Percentiles rank a stretch among this genome's conserved stretches.
Conservation (phyloP, 2,888 invertebrate genomes). For the Acanthosoma haemorrhoidale region DNA sequence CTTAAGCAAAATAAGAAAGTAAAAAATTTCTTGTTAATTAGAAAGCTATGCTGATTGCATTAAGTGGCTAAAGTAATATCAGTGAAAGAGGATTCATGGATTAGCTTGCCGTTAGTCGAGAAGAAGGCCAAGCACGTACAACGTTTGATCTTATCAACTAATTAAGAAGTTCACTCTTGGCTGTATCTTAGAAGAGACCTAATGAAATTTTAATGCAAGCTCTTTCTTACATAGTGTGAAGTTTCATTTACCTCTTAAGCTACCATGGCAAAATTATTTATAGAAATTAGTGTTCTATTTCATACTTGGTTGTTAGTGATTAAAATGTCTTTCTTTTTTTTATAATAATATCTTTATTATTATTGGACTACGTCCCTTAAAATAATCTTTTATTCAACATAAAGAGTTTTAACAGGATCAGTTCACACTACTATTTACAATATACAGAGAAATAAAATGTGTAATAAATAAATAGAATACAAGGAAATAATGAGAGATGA, state of each 20-base stretch:
- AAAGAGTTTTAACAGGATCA: too few relatives aligned
- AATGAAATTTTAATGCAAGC: slow-evolving; percentile 7
- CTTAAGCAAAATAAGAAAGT: background rate
- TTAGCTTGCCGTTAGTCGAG: background rate
- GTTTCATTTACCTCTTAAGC: background rate
- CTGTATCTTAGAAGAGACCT: background rate
- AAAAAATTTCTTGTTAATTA: background rate
- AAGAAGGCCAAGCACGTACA: background rate
- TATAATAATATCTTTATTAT: too few relatives aligned
- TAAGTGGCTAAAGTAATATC: background rate
- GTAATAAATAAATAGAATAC: too few relatives aligned
- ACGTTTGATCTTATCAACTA: background rate
- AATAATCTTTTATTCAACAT: too few relatives aligned
- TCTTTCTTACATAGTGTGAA: slow-evolving; percentile 4
- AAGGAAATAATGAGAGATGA: too few relatives aligned
- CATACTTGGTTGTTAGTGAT: too few relatives aligned
- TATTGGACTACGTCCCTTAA: too few relatives aligned
- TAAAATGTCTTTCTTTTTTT: too few relatives aligned
- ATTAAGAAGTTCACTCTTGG: background rate
- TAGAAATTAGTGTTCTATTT: too few relatives aligned
- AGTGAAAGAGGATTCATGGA: background rate
- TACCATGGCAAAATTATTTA: background rate
- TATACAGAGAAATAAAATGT: too few relatives aligned
- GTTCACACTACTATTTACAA: too few relatives aligned
- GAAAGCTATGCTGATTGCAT: background rate